A percentile compares a stretch with the other conserved stretches of the same genome.
Evolutionary conservation across 2,888 invertebrate genomes (phyloP).

Genomic region (Pammene fasciana): DNA sequence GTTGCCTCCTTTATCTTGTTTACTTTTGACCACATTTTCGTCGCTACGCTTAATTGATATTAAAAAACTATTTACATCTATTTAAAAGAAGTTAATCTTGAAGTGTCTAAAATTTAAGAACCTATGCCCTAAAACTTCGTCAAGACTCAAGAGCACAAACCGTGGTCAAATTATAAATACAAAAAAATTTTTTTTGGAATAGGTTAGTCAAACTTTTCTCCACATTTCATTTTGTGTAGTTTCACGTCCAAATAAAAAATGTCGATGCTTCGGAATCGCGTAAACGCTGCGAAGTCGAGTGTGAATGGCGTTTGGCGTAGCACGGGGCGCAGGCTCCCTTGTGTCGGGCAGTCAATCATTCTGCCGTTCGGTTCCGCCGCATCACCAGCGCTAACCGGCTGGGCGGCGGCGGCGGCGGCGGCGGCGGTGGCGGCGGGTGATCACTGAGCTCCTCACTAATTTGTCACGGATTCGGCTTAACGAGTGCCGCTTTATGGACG

Average conservation of each 20-base stretch:
- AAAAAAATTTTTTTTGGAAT: no score
- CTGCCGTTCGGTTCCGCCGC: slow-evolving; percentile 66
- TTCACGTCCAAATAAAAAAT: neutral
- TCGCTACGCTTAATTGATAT: no score
- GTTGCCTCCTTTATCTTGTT: neutral
- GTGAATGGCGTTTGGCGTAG: neutral
- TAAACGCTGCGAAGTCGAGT: slow-evolving; percentile 1
- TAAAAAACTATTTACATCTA: no score
- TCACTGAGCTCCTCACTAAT: slow-evolving; percentile 53
- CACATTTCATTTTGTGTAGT: no score
- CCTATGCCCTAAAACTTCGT: no score
- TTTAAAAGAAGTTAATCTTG: no score
- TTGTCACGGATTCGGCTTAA: slow-evolving; percentile 56
- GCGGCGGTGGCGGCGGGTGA: slow-evolving; percentile 52
- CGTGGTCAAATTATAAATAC: no score
- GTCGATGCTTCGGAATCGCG: slow-evolving; percentile 6
- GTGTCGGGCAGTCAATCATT: slow-evolving; percentile 72
- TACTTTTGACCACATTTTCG: no score
- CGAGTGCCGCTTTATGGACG: slow-evolving; percentile 46
- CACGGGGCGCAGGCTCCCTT: slow-evolving; percentile 45
- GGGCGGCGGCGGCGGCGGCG: slow-evolving; percentile 54
- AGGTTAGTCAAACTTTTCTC: no score
- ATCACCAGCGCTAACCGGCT: slow-evolving; percentile 56
- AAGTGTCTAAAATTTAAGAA: no score
- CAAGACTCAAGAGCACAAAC: no score